phyloP scores from a whole-genome alignment of 2,888 invertebrate genomes.

The Hypomecis punctinalis region DNA sequence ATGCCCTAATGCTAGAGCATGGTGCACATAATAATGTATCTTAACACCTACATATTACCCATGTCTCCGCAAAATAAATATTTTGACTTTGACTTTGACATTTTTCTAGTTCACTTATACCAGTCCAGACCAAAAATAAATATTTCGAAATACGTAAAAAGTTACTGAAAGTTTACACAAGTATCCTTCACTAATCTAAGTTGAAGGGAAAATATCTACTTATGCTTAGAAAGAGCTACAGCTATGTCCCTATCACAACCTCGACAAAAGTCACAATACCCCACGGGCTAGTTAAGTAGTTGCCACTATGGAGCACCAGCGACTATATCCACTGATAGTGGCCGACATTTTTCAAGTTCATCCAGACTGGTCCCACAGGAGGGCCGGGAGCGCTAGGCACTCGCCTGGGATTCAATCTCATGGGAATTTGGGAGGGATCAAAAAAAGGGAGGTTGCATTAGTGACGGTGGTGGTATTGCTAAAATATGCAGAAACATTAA shows the following conservation, averaged over 20 bases:
- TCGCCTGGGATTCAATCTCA: constrained; percentile 84
- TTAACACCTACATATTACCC: no score
- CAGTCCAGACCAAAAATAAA: no score
- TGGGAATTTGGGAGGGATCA: constrained; percentile 73
- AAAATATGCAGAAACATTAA: neutral
- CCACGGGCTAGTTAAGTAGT: constrained; percentile 20
- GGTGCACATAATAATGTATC: no score
- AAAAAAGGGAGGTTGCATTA: constrained; percentile 62
- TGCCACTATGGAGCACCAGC: constrained; percentile 19
- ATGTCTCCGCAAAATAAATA: no score
- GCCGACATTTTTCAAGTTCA: constrained; percentile 68
- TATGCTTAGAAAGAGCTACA: no score
- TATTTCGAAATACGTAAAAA: no score
- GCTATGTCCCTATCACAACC: neutral
- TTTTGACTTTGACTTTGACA: no score
- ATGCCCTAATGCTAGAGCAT: no score
- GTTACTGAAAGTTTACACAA: no score
- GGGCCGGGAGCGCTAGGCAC: constrained; percentile 60
- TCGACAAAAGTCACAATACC: constrained; percentile 26
- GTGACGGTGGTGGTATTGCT: constrained; percentile 35
- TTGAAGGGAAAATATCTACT: no score
- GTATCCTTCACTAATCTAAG: no score
- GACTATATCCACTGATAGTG: constrained; percentile 42
- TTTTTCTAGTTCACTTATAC: no score
- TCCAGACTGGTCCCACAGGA: constrained; percentile 68